These are phyloP conservation scores for Cosmorhoe ocellata DNA, from an alignment of 2,888 invertebrate genomes.

Conservation along the genomic window DNA sequence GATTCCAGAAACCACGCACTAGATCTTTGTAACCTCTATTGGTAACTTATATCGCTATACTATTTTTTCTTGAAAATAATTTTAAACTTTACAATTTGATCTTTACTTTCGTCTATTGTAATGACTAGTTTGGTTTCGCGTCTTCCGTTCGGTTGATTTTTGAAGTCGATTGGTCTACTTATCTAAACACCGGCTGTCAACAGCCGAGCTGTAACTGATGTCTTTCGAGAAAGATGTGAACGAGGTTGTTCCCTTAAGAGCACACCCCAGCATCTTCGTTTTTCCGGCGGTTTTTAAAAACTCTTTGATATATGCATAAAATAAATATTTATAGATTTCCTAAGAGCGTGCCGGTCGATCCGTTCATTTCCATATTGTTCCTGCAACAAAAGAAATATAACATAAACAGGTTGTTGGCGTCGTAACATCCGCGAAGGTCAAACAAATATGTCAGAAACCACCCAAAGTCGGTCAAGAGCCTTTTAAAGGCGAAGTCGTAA, in stretches of 20 bases:
- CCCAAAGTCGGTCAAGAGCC: conserved; percentile 71
- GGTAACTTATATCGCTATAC: conserved; percentile 71
- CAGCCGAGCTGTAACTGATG: conserved; percentile 72
- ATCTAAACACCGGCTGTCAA: conserved; percentile 79
- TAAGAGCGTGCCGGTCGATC: conserved; percentile 45
- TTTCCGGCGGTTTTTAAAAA: conserved; percentile 57
- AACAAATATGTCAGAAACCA: conserved; percentile 57
- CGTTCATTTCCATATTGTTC: conserved; percentile 69
- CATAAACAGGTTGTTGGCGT: conserved; percentile 52
- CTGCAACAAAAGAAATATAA: conserved; percentile 71
- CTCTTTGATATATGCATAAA: conserved; percentile 44
- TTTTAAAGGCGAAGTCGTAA: conserved; percentile 72
- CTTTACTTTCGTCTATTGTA: conserved; percentile 47
- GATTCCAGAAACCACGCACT: conserved; percentile 54
- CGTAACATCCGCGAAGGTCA: conserved; percentile 48
- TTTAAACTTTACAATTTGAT: conserved; percentile 33
- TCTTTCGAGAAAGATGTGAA: conserved; percentile 55
- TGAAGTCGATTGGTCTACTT: conserved; percentile 64
- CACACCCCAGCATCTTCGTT: conserved; percentile 80
- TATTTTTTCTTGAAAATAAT: neutral
- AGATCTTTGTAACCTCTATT: conserved; percentile 51
- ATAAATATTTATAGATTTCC: conserved; percentile 45
- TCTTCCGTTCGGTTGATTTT: conserved; percentile 23
- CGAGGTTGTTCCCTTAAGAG: conserved; percentile 70
- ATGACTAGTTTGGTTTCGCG: conserved; percentile 67